A percentile compares a stretch with the other conserved stretches of the same genome.
phyloP scores from a whole-genome alignment of 2,888 invertebrate genomes.

The Craniophora ligustri region DNA sequence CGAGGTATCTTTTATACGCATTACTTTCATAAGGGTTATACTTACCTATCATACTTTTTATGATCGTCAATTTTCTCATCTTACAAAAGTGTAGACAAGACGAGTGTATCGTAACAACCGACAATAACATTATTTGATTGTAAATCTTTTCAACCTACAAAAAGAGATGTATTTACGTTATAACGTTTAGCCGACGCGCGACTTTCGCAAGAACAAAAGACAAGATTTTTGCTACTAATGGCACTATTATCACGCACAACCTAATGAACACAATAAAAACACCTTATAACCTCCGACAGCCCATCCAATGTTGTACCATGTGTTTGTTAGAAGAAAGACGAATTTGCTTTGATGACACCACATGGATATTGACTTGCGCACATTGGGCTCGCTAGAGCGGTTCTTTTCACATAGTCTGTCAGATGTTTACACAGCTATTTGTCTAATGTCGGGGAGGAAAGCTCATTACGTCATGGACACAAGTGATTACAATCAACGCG shows the following conservation, averaged over 20 bases:
- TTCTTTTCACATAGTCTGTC: conserved; percentile 38
- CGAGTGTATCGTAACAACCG: conserved; percentile 24
- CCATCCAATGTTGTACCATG: conserved; percentile 7
- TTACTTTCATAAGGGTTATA: conserved; percentile 46
- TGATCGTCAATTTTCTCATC: conserved; percentile 35
- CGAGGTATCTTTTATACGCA: conserved; percentile 30
- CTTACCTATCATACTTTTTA: conserved; percentile 43
- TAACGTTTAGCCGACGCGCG: conserved; percentile 32
- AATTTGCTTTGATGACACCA: conserved; percentile 11
- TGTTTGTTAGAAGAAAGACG: not conserved
- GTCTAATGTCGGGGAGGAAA: conserved; percentile 16
- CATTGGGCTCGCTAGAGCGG: conserved; percentile 21
- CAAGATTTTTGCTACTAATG: conserved; percentile 56
- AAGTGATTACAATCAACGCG: conserved; percentile 13
- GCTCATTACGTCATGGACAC: conserved; percentile 32
- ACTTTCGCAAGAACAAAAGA: conserved; percentile 48
- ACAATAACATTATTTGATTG: conserved; percentile 27
- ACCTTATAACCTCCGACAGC: conserved; percentile 21
- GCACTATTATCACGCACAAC: conserved; percentile 59
- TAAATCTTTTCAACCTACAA: conserved; percentile 41
- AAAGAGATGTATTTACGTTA: conserved; percentile 42
- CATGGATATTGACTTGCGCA: conserved; percentile 30
- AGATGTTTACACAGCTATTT: conserved; percentile 33
- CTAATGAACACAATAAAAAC: conserved; percentile 35
- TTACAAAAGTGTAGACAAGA: conserved; percentile 23